A percentile compares a stretch with the other conserved stretches of the same genome.
Evolutionary conservation across 1,140 invertebrate genomes (phyloP).

Genomic region (Eumeta japonica): DNA sequence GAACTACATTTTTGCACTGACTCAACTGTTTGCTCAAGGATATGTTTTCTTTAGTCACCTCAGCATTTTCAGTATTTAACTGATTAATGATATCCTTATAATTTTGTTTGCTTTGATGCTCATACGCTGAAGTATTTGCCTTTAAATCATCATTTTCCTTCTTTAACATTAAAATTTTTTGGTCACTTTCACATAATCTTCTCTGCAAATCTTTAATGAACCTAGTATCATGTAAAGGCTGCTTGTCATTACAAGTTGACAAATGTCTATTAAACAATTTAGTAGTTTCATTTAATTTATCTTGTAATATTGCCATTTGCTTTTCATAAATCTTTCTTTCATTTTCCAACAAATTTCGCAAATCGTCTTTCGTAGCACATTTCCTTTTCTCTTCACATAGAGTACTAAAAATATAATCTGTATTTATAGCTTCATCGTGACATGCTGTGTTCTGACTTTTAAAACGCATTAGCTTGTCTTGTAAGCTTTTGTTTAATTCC

Average conservation of each 20-base stretch:
- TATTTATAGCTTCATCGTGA: no score
- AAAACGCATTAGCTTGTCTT: slow-evolving; percentile 25
- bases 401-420: slow-evolving; percentile 6
- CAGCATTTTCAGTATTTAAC: slow-evolving; percentile 43
- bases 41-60: slow-evolving; percentile 48
- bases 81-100: slow-evolving; percentile 45
- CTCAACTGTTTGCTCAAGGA: slow-evolving; percentile 34
- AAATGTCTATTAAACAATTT: slow-evolving; percentile 35
- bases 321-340: slow-evolving; percentile 52
- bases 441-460: no score
- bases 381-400: slow-evolving; percentile 19
- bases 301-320: slow-evolving; percentile 40
- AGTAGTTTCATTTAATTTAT: slow-evolving; percentile 41
- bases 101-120: slow-evolving; percentile 31
- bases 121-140: slow-evolving; percentile 16
- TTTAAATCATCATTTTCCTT: slow-evolving; percentile 50
- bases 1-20: slow-evolving; percentile 29
- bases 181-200: slow-evolving; percentile 49
- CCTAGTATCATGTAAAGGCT: slow-evolving; percentile 20
- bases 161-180: slow-evolving; percentile 44
- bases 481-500: slow-evolving; percentile 40
- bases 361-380: slow-evolving; percentile 38
- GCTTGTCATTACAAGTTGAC: slow-evolving; percentile 18
- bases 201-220: slow-evolving; percentile 38
- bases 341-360: slow-evolving; percentile 39